A percentile compares a stretch with the other conserved stretches of the same genome.
Conservation (phyloP, 2,113 vertebrate species). For the Tretioscincus oriximinensis region DNA sequence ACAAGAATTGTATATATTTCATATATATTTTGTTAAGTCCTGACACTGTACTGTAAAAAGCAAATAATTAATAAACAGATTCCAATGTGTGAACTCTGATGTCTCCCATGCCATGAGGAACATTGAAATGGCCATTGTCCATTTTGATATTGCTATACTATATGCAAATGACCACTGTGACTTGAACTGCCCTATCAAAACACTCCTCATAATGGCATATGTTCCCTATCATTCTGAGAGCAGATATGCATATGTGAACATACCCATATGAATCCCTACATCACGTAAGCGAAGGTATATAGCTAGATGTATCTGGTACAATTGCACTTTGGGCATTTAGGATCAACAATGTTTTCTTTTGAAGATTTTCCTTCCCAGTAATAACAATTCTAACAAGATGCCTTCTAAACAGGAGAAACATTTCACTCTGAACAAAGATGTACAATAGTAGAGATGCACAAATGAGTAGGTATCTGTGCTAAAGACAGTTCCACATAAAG, state of each 20-base stretch:
- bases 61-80: no score
- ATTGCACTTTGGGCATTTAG: background rate
- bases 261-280: background rate
- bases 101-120: background rate
- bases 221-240: no score
- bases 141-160: no score
- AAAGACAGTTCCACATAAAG: background rate
- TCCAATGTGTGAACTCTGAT: background rate
- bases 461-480: background rate
- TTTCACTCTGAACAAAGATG: background rate
- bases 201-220: no score
- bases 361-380: background rate
- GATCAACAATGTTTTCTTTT: background rate
- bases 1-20: no score
- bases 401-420: no score
- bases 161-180: no score
- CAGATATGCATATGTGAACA: background rate
- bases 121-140: no score
- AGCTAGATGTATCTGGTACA: background rate
- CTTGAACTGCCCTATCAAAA: no score
- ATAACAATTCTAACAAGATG: background rate
- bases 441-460: no score
- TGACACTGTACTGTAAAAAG: no score
- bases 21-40: no score
- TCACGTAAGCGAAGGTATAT: background rate